phyloP scores from a whole-genome alignment of 2,113 vertebrate genomes.

The Grus americana region DNA sequence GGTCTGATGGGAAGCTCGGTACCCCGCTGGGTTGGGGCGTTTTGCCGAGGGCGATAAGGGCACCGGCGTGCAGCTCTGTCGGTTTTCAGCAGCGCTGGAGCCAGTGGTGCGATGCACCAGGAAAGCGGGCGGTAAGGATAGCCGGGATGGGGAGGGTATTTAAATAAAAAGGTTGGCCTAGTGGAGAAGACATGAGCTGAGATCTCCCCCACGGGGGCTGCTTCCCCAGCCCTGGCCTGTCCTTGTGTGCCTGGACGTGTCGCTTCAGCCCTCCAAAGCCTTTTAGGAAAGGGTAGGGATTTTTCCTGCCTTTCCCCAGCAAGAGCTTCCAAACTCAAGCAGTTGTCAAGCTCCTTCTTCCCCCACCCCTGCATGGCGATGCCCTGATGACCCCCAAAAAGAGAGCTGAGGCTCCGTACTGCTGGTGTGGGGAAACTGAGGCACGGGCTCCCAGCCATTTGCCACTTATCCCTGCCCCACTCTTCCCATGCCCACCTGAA shows the following conservation, averaged over 20 bases:
- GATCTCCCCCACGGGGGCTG: not conserved
- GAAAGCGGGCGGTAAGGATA: not conserved
- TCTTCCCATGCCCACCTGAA: not conserved
- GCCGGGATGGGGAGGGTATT: not conserved
- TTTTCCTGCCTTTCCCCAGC: not conserved
- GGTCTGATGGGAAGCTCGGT: not conserved
- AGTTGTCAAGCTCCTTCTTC: not conserved
- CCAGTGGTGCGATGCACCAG: rapidly evolving
- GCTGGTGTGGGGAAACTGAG: not conserved
- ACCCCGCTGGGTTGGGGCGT: not conserved
- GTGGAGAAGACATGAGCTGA: not conserved
- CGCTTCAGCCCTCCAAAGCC: not conserved
- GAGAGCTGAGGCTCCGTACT: not conserved
- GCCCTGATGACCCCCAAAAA: not conserved
- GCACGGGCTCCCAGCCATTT: not conserved
- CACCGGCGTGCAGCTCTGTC: rapidly evolving
- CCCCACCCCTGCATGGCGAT: rapidly evolving
- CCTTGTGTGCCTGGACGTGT: not conserved
- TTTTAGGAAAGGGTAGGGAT: not conserved
- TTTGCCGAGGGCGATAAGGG: rapidly evolving
- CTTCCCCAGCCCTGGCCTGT: not conserved
- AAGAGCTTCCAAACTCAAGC: not conserved
- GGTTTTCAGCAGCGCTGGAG: rapidly evolving
- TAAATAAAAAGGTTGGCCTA: constrained; percentile 44
- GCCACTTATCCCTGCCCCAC: not conserved